phyloP scores from a whole-genome alignment of 2,113 vertebrate species.

The Tetrax tetrax region DNA sequence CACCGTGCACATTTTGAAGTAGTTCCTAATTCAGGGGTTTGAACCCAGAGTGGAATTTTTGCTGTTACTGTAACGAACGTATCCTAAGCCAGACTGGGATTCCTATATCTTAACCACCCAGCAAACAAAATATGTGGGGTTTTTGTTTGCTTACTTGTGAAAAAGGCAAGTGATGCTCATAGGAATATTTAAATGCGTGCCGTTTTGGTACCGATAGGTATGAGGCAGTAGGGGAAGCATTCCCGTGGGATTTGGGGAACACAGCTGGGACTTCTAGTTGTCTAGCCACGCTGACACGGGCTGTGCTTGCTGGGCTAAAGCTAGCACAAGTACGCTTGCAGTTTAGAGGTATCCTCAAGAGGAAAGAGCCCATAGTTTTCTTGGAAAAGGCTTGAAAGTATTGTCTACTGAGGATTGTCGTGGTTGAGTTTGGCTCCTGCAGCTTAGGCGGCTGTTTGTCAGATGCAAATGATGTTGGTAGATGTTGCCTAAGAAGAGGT shows the following conservation, averaged over 20 bases:
- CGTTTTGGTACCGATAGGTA: background rate
- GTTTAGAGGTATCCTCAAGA: background rate
- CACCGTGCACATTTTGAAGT: background rate
- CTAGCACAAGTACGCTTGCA: background rate
- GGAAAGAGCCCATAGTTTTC: background rate
- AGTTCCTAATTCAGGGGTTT: background rate
- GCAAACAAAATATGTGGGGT: background rate
- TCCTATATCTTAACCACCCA: background rate
- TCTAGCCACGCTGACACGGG: background rate
- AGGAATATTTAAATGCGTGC: fast-evolving
- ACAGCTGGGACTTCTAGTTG: background rate
- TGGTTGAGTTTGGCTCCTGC: background rate
- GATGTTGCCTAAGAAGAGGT: background rate
- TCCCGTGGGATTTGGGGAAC: background rate
- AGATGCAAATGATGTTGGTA: background rate
- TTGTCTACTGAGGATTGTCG: background rate
- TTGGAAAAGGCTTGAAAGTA: background rate
- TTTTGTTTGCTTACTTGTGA: background rate
- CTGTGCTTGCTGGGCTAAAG: background rate
- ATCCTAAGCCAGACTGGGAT: background rate
- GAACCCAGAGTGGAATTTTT: background rate
- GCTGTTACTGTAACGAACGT: fast-evolving
- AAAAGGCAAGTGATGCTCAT: background rate
- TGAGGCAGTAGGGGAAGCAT: background rate
- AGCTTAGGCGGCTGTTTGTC: background rate